Evolutionary conservation across 2,797 vertebrate genomes (phyloP), one percentile per base, ranked within the genome.

Genomic region (Acanthornis magna): DNA sequence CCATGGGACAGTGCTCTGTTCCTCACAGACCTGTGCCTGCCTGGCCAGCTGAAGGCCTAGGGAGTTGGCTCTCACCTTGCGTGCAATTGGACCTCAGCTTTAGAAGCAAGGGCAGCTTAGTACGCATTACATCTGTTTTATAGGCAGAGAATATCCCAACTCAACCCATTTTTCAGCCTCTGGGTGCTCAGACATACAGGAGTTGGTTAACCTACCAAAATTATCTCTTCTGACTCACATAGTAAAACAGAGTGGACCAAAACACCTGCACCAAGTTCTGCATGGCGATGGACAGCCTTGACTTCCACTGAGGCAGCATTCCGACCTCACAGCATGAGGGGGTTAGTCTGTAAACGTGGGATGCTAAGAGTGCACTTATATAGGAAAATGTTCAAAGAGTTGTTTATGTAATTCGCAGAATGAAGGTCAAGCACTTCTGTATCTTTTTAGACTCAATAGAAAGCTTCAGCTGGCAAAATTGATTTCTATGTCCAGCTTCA

Each of bases 201-300:
- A 60, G 11, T 40, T 38, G 13, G 11, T 9, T 40, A 53, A 5
- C 9, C 22, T 57, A 38, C 30, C 72, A 76, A 79, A 27, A 57
- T 5, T 2, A 27, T 67, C 10, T 54, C 8, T 19, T 84, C 38
- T 77, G 36, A 32, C 11, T 51, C 0, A 1, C 9, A 4, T 10
- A 55, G 6, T 10, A 63, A 78, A 58, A 66, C 13, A 62, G 26
- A n/a, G 30, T n/a, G 13, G 57, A 79, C 7, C 8, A 62, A 76
- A 92, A 61, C 13, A 68, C 30, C 29, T 55, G 10, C n/a, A 50
- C 6, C 20, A 25, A 26, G 14, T 87, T 86, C 47, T 76, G 21
- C 22, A 4, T 30, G 36, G 29, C 62, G 43, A 23, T 73, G 29
- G 51, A 43, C 14, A 82, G 16, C n/a, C 50, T 72, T 85, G 23